Conservation (phyloP, 1,140 invertebrate species). For the Diabrotica virgifera region DNA sequence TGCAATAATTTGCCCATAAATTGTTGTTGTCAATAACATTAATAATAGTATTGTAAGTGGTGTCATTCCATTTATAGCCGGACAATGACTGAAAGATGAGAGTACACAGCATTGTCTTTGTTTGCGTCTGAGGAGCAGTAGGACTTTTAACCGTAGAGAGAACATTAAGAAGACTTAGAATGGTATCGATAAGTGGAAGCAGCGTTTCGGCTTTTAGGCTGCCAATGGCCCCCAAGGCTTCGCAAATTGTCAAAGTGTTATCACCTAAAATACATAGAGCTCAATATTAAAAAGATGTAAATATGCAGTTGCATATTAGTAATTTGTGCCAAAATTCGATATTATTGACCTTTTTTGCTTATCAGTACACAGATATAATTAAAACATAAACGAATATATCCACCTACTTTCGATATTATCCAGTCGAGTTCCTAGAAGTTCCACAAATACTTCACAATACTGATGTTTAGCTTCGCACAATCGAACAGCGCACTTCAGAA, state of each 20-base stretch:
- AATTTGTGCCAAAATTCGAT: too few species aligned
- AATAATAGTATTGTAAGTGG: slow-evolving; percentile 58
- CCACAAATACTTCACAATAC: slow-evolving; percentile 62
- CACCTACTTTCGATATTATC: slow-evolving; percentile 46
- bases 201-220: slow-evolving; percentile 60
- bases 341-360: too few species aligned
- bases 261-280: slow-evolving; percentile 31
- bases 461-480: slow-evolving; percentile 60
- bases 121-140: slow-evolving; percentile 39
- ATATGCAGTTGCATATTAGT: too few species aligned
- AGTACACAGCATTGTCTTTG: slow-evolving; percentile 69
- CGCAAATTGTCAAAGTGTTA: slow-evolving; percentile 46
- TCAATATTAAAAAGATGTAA: too few species aligned
- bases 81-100: slow-evolving; percentile 79
- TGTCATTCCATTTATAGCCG: slow-evolving; percentile 58
- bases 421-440: slow-evolving; percentile 58
- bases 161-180: slow-evolving; percentile 54
- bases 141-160: slow-evolving; percentile 32
- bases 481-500: slow-evolving; percentile 67
- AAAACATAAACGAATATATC: slow-evolving; percentile 2
- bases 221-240: slow-evolving; percentile 73
- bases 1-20: slow-evolving; percentile 82
- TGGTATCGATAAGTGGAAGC: slow-evolving; percentile 55
- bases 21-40: slow-evolving; percentile 60
- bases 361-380: too few species aligned